Evolutionary conservation across 1,140 invertebrate genomes (phyloP), one percentile per base, ranked within the genome.

Genomic region (Aphaenogaster ashmeadi): DNA sequence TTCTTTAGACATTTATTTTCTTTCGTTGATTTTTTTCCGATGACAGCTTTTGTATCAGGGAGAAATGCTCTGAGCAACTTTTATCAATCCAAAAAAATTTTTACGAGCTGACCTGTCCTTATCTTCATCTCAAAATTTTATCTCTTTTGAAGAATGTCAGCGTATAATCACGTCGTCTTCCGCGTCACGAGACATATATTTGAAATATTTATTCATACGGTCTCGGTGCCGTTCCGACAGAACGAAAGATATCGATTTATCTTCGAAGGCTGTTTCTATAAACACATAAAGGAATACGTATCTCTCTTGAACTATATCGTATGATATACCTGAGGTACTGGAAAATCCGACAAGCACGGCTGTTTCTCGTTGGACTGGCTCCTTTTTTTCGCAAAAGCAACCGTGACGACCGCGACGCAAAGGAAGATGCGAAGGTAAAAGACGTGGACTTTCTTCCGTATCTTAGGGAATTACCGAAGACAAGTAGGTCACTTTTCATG

Each of bases 401-500:
- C 11, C 78, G 13, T 44, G n/a, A 83, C 44, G 74, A 86, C 54
- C 38, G 41, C 47, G 67, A 77, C 27, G 21, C 41, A 18, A 52
- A 44, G 27, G 44, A 69, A 41, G 27, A 87, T 47, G 50, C 41
- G 78, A 79, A 83, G 79, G 78, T 66, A 77, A 89, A 36, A 81
- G 74, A 75, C 41, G 62, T 62, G 84, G 50, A 72, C 58, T 80
- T 87, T 84, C 84, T 66, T 89, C 58, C 74, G 72, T 80, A 71
- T 87, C 72, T 81, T 18, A 13, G 54, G 54, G 86, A 90, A 90
- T 90, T 87, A 79, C 78, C 78, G 83, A 78, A 58, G 66, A 74
- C 60, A 91, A 92, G 62, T 91, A 62, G 90, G 91, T 92, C 89
- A 92, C 72, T 87, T 74, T 64, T 81, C 75, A 74, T 91, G 88